These are phyloP conservation scores for Pituophis catenifer DNA, from an alignment of 2,113 vertebrate genomes.

Conservation along the genomic window DNA sequence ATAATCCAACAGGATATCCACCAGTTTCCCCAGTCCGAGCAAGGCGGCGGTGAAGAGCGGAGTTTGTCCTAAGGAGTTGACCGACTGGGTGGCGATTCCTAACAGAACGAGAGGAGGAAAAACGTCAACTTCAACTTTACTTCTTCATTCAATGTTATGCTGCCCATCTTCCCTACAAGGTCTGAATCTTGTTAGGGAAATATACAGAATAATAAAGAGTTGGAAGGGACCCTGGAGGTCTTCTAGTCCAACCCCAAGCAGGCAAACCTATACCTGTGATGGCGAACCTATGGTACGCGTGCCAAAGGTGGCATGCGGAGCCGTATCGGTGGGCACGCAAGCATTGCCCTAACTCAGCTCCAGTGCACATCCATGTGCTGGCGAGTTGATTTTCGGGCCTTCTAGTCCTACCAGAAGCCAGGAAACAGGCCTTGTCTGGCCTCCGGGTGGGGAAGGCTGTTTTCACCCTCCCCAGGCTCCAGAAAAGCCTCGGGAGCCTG, in stretches of 20 bases:
- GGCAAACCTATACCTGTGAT: not conserved
- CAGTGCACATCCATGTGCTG: too few relatives aligned
- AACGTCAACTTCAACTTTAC: not conserved
- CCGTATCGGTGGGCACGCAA: too few relatives aligned
- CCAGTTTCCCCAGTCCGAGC: slow-evolving; percentile 72
- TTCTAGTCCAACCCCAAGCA: not conserved
- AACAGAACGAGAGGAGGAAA: not conserved
- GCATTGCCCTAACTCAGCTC: too few relatives aligned
- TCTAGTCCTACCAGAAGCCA: too few relatives aligned
- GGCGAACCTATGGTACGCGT: too few relatives aligned
- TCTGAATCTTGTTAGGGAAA: not conserved
- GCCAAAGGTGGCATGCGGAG: too few relatives aligned
- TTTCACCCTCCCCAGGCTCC: too few relatives aligned
- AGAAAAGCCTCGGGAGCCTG: too few relatives aligned
- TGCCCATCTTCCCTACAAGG: not conserved
- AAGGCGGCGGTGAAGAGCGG: slow-evolving; percentile 78
- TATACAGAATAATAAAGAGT: not conserved
- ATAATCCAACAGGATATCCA: slow-evolving; percentile 76
- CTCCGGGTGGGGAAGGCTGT: too few relatives aligned
- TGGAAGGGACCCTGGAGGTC: not conserved
- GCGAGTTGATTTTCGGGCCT: too few relatives aligned
- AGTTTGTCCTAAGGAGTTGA: slow-evolving; percentile 81
- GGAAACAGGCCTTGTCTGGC: too few relatives aligned
- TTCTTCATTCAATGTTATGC: not conserved
- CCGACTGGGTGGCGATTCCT: slow-evolving; percentile 75